Base-by-base conservation (phyloP, 2,888 invertebrate species). In the Sycophila texana region DNA sequence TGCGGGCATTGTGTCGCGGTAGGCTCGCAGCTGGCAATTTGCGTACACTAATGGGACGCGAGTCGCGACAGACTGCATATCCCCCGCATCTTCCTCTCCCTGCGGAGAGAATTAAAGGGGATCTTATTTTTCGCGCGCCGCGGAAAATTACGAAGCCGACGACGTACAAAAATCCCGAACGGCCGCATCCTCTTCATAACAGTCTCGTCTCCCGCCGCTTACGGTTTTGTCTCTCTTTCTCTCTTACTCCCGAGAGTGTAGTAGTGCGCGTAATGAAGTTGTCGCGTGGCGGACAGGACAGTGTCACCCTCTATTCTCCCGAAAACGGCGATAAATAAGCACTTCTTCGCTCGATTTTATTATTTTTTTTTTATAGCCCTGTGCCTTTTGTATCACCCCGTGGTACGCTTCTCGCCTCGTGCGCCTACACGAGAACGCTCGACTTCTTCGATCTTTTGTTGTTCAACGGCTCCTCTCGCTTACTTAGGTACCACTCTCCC, bases 191-290 rank as follows among this genome's bases (percentile, higher is more conserved):
- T 61, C 58, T 79, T 71, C 78, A 72, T 82, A 82, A 83, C 82
- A 82, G 78, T 67, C 63, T 58, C 66, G n/a, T 74, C 55, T 74
- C 55, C 72, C 58, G 61, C 49, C 14, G 47, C 58, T 5, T 58
- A 14, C 57, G 53, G 13, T 26, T 51, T 14, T 66, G 3, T 14
- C 47, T 22, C 18, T 2, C 16, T 18, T 16, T 57, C 26, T 51
- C 51, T 20, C 55, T 30, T 49, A 10, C 68, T 49, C 71, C 71
- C 66, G 70, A 61, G 70, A 76, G 61, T 26, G 73, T 68, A 61
- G n/a, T n/a, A n/a, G n/a, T n/a, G n/a, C n/a, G n/a, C 30, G 74
- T 85, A 86, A 86, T 86, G 86, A 86, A 86, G 84, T 86, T 85
- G 86, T 86, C 84, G 85, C 84, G 39, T 18, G 22, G n/a, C n/a